Base-by-base conservation (phyloP, 2,888 invertebrate species). In the Nyleta sp. region DNA sequence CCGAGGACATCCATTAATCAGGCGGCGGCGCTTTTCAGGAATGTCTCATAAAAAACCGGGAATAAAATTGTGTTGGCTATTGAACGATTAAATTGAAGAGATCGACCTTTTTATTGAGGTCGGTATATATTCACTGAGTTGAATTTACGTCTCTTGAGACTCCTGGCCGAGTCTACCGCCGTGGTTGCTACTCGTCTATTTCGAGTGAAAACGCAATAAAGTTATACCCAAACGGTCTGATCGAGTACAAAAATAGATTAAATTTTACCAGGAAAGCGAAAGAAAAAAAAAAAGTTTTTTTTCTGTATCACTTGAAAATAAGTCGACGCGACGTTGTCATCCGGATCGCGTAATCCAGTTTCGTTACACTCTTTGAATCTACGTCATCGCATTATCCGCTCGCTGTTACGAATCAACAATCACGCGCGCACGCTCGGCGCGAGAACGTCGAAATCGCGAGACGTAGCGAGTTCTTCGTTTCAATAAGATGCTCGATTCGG, bases 71-170 rank as follows among this genome's bases (percentile, higher is more conserved):
- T 48, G 53, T 35, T 18, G 65, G 44, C 73, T 50, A 64, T 60
- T 40, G 48, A 48, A 31, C 65, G 67, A 72, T 77, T 77, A 72
- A 60, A 75, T 78, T 53, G 52, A 55, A 59, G 60, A 52, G 62
- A 71, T 62, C 65, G 65, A 71, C 59, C 71, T 71, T 75, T 71
- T 75, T 65, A 71, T 71, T 42, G 71, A 55, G 53, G 33, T 57
- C 44, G 67, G 50, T 55, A 60, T 53, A 74, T 75, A 75, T 75
- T 74, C 62, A 46, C 15, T 2, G 31, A 48, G 18, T 50, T 52
- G 60, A 73, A 74, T 74, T 74, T 65, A 60, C 53, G 74, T 79
- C 71, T 46, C 71, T 13, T 10, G 52, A 70, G 71, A 65, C 59
- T 24, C 28, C 28, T 38, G 48, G n/a, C 28, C 11, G 48, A 28